Conservation (phyloP, 2,888 invertebrate species). For the Tineola bisselliella region DNA sequence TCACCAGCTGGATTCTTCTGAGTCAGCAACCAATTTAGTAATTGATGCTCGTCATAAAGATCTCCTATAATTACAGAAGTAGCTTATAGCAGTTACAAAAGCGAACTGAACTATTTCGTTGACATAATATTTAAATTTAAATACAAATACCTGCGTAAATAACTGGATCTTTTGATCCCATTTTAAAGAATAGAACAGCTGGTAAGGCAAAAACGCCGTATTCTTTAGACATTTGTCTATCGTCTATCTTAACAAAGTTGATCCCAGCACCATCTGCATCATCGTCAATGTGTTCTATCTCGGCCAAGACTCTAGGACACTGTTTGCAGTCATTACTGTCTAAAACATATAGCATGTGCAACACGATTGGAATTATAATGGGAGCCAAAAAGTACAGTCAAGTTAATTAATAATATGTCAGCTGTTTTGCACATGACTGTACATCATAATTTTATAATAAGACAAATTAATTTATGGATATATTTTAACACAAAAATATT, state of each 20-base stretch:
- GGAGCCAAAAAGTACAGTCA: conserved; percentile 15
- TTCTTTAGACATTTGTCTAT: conserved; percentile 85
- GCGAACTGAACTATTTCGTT: too few species aligned
- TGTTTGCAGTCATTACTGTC: conserved; percentile 96
- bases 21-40: conserved; percentile 89
- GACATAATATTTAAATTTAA: not conserved
- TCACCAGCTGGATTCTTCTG: conserved; percentile 94
- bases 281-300: conserved; percentile 93
- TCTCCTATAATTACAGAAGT: conserved; percentile 67
- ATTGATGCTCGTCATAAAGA: conserved; percentile 85
- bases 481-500: conserved; percentile 15
- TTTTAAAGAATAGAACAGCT: conserved; percentile 89
- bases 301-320: conserved; percentile 85
- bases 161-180: conserved; percentile 87
- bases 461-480: conserved; percentile 1
- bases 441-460: not conserved
- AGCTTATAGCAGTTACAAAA: conserved; percentile 15
- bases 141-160: conserved; percentile 81
- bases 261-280: conserved; percentile 91
- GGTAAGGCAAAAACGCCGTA: conserved; percentile 91
- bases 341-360: conserved; percentile 70
- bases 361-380: conserved; percentile 39
- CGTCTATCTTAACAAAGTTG: conserved; percentile 92
- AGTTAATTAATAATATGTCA: too few species aligned
- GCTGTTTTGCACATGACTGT: too few species aligned